phyloP scores from a whole-genome alignment of 2,888 invertebrate species.

The Xylota segnis region DNA sequence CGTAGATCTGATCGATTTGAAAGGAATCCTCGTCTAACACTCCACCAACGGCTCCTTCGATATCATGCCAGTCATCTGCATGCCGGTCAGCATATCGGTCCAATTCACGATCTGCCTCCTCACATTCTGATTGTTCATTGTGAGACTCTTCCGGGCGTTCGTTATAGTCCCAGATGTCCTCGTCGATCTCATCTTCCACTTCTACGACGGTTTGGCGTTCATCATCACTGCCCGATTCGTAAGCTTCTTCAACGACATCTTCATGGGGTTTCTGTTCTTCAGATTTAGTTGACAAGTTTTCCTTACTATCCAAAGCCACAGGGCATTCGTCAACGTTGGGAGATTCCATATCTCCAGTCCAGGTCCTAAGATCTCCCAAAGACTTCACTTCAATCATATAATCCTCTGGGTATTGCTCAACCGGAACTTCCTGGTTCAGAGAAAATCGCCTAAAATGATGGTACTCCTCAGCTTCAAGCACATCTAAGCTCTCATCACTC shows the following conservation, averaged over 20 bases:
- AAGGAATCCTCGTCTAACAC: slow-evolving; percentile 80
- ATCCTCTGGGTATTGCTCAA: slow-evolving; percentile 82
- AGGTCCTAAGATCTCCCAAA: slow-evolving; percentile 80
- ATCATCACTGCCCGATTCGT: slow-evolving; percentile 82
- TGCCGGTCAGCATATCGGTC: slow-evolving; percentile 81
- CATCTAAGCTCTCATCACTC: slow-evolving; percentile 70
- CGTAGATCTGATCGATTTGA: slow-evolving; percentile 83
- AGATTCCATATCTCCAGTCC: slow-evolving; percentile 79
- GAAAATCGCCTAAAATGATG: slow-evolving; percentile 83
- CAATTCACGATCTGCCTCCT: slow-evolving; percentile 83
- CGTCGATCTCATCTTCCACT: slow-evolving; percentile 83
- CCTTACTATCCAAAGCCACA: slow-evolving; percentile 4
- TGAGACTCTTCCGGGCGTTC: slow-evolving; percentile 83
- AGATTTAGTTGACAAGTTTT: background rate
- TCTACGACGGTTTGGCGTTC: slow-evolving; percentile 83
- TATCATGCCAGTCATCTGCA: slow-evolving; percentile 82
- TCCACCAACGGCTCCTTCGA: slow-evolving; percentile 81
- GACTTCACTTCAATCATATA: slow-evolving; percentile 81
- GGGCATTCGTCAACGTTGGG: background rate
- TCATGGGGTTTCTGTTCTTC: background rate
- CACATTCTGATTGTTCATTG: slow-evolving; percentile 83
- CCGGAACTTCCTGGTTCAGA: slow-evolving; percentile 81
- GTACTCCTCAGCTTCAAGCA: slow-evolving; percentile 83
- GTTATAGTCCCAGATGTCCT: slow-evolving; percentile 83
- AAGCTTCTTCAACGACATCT: slow-evolving; percentile 49